A percentile compares a stretch with the other conserved stretches of the same genome.
Evolutionary conservation across 2,113 vertebrate genomes (phyloP).

Genomic region (Brachypteracias leptosomus): DNA sequence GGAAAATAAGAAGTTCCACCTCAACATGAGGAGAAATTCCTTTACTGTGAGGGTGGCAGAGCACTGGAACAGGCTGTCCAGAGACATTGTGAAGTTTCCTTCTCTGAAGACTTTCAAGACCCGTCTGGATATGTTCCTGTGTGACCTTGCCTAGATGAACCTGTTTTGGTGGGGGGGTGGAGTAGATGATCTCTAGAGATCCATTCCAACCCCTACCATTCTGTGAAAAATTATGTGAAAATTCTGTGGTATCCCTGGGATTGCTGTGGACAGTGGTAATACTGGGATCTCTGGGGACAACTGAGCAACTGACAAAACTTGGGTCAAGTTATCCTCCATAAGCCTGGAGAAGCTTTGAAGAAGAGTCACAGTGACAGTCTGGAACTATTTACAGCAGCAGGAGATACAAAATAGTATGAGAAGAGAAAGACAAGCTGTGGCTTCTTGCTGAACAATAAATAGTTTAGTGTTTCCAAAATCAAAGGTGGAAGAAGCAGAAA

Average conservation of each 20-base stretch:
- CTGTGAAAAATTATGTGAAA: no score
- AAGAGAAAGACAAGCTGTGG: slow-evolving; percentile 23
- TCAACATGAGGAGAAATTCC: no score
- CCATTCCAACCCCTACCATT: no score
- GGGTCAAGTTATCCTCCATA: background rate
- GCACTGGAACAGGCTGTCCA: no score
- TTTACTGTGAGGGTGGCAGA: no score
- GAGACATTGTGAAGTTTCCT: no score
- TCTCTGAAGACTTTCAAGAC: no score
- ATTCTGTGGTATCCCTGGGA: background rate
- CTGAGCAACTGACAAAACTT: background rate
- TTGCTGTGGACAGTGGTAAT: background rate
- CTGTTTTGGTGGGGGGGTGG: no score
- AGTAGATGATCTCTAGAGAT: no score
- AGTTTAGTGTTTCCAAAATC: slow-evolving; percentile 10
- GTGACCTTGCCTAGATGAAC: no score
- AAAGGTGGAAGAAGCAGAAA: slow-evolving; percentile 29
- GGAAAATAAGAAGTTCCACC: no score
- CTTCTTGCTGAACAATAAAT: slow-evolving; percentile 38
- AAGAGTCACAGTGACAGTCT: background rate
- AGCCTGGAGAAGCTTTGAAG: background rate
- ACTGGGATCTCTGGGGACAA: background rate
- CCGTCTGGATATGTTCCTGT: no score
- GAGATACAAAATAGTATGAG: background rate
- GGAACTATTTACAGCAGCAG: slow-evolving; percentile 33